A percentile compares a stretch with the other conserved stretches of the same genome.
Conservation (phyloP, 2,113 vertebrate species). For the Carassius gibelio region DNA sequence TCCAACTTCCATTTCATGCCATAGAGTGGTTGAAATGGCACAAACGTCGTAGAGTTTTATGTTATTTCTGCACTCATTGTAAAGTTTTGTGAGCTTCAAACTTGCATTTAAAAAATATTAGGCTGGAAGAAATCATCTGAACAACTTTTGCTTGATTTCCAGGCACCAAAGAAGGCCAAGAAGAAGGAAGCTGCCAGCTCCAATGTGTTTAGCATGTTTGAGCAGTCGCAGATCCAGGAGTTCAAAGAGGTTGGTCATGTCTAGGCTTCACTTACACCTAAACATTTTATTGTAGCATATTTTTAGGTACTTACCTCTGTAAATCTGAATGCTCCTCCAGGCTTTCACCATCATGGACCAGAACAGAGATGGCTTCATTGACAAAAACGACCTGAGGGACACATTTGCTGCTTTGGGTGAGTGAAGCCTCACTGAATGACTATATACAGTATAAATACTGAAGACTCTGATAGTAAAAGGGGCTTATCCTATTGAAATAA, state of each 20-base stretch:
- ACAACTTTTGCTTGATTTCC: slow-evolving; percentile 21
- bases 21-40: neutral
- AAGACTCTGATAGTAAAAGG: neutral
- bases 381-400: slow-evolving; percentile 88
- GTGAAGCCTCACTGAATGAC: slow-evolving; percentile 4
- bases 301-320: neutral
- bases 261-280: neutral
- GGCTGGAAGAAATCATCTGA: neutral
- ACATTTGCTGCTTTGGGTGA: slow-evolving; percentile 81
- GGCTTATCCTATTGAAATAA: neutral
- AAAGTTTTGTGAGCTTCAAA: neutral
- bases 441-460: neutral
- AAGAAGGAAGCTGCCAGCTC: slow-evolving; percentile 82
- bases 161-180: slow-evolving; percentile 88
- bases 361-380: slow-evolving; percentile 89
- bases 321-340: slow-evolving; percentile 63
- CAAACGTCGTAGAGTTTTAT: neutral
- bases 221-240: slow-evolving; percentile 92
- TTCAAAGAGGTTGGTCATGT: slow-evolving; percentile 84
- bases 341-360: slow-evolving; percentile 95
- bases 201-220: slow-evolving; percentile 92
- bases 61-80: neutral
- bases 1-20: neutral
- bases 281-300: slow-evolving; percentile 2
- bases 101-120: neutral